Evolutionary conservation across 2,888 invertebrate species (phyloP).

Genomic region (Esperia sulphurella): DNA sequence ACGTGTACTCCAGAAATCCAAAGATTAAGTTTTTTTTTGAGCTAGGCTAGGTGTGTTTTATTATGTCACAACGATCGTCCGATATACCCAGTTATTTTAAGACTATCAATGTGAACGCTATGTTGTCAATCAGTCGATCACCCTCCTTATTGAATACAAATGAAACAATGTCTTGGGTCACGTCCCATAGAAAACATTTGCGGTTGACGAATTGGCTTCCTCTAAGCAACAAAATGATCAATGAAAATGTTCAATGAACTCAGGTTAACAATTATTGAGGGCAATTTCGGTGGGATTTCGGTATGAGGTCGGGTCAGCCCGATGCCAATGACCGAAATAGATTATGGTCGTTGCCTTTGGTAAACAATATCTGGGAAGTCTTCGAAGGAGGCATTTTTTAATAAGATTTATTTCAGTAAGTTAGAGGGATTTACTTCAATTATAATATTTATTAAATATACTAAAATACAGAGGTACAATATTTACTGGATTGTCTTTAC

Average conservation of each 20-base stretch:
- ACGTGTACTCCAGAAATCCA: too few species aligned
- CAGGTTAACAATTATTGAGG: background rate
- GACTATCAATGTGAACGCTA: too few species aligned
- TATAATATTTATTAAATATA: too few species aligned
- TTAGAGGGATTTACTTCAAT: too few species aligned
- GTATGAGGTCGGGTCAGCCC: background rate
- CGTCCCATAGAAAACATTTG: conserved; percentile 1
- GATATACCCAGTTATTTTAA: too few species aligned
- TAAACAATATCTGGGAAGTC: background rate
- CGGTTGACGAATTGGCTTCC: conserved; percentile 5
- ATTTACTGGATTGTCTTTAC: too few species aligned
- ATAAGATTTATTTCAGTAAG: too few species aligned
- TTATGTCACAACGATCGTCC: too few species aligned
- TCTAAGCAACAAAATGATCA: background rate
- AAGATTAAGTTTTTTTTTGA: too few species aligned
- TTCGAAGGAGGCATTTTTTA: background rate
- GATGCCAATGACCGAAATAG: background rate
- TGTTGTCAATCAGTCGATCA: too few species aligned
- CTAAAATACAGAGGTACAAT: too few species aligned
- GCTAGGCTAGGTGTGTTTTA: too few species aligned
- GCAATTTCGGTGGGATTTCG: background rate
- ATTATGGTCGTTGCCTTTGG: background rate
- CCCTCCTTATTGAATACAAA: conserved; percentile 1
- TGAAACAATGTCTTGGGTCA: conserved; percentile 1
- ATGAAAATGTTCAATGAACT: conserved; percentile 4